A percentile compares a stretch with the other conserved stretches of the same genome.
Evolutionary conservation across 2,888 invertebrate species (phyloP).

Genomic region (Gastracanthus pulcherrimus): DNA sequence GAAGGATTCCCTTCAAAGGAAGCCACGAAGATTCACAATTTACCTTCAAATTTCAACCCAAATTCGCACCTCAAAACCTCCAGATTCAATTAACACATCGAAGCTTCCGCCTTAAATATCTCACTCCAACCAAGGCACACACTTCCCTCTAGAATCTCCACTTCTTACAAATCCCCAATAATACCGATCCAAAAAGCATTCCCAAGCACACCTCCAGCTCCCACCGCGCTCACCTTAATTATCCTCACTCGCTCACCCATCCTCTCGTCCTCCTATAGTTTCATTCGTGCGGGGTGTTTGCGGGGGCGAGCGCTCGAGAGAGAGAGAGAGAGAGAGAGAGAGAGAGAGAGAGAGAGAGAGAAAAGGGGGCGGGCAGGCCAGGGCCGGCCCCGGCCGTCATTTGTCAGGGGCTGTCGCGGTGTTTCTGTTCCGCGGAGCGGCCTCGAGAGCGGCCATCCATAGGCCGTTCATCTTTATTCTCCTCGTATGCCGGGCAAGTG

Average conservation of each 20-base stretch:
- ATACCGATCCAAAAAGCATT: no score
- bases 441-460: conserved; percentile 73
- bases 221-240: no score
- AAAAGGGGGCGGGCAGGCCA: conserved; percentile 61
- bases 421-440: conserved; percentile 74
- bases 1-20: no score
- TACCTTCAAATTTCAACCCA: no score
- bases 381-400: conserved; percentile 75
- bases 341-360: conserved; percentile 26
- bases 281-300: conserved; percentile 56
- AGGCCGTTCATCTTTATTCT: conserved; percentile 77
- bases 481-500: conserved; percentile 62
- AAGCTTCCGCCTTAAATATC: no score
- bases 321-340: conserved; percentile 20
- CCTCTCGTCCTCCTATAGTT: conserved; percentile 19
- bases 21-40: no score
- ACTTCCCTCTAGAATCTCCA: no score
- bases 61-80: no score
- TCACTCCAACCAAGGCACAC: no score
- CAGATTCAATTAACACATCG: no score
- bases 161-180: no score
- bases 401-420: conserved; percentile 77
- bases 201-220: no score
- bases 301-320: conserved; percentile 56
- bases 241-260: conserved; percentile 54